phyloP scores from a whole-genome alignment of 2,113 vertebrate species.

The Sigmodon hispidus region DNA sequence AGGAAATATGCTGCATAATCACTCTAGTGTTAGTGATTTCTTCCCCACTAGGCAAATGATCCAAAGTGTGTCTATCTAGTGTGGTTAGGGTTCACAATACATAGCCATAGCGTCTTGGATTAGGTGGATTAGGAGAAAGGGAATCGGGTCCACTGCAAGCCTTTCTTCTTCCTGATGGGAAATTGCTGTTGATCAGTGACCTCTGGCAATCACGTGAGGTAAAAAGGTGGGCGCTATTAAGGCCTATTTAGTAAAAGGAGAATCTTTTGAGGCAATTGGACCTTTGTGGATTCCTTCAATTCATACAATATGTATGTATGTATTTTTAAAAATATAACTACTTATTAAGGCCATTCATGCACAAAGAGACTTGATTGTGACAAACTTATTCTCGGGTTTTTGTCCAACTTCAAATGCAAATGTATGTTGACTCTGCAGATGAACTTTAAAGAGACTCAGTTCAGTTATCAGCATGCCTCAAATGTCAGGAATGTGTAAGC shows the following conservation, averaged over 20 bases:
- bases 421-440: conserved; percentile 15
- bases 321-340: conserved; percentile 15
- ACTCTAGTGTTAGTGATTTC: background rate
- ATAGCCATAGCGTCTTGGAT: background rate
- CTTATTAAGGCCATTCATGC: conserved; percentile 17
- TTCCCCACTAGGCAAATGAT: background rate
- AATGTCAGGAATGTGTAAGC: background rate
- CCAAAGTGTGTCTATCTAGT: background rate
- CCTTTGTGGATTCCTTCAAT: background rate
- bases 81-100: background rate
- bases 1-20: background rate
- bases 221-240: background rate
- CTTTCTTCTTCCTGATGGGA: background rate
- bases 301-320: background rate
- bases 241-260: background rate
- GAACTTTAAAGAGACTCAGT: background rate
- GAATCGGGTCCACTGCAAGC: background rate
- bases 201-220: background rate
- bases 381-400: conserved; percentile 34
- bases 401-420: conserved; percentile 52
- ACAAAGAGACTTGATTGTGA: conserved; percentile 40
- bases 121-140: background rate
- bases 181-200: background rate
- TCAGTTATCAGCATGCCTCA: background rate
- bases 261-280: conserved; percentile 46